phyloP scores from a whole-genome alignment of 2,888 invertebrate genomes.

The Oegoconia quadripuncta region DNA sequence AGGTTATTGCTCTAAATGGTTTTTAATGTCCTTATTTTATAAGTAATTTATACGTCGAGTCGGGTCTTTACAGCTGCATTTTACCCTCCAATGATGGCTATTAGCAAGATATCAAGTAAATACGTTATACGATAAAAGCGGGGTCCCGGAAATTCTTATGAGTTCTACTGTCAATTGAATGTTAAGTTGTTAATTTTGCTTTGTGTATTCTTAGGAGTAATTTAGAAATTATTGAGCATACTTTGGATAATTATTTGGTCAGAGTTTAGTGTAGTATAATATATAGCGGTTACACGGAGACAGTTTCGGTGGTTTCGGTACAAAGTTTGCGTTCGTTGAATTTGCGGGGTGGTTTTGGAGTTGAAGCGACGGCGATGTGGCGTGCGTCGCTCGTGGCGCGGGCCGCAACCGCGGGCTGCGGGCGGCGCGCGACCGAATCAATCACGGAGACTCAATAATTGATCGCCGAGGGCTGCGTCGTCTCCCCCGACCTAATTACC shows the following conservation, averaged over 20 bases:
- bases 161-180: constrained; percentile 29
- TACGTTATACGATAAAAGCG: constrained; percentile 44
- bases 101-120: constrained; percentile 70
- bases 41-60: constrained; percentile 62
- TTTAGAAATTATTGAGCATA: too few relatives aligned
- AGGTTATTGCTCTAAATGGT: constrained; percentile 74
- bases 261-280: too few relatives aligned
- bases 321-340: not conserved
- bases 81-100: constrained; percentile 63
- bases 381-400: constrained; percentile 14
- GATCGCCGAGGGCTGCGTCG: constrained; percentile 51
- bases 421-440: constrained; percentile 50
- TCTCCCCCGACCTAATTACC: constrained; percentile 69
- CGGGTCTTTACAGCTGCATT: constrained; percentile 61
- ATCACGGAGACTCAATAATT: constrained; percentile 70
- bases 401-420: constrained; percentile 18
- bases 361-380: constrained; percentile 32
- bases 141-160: constrained; percentile 52
- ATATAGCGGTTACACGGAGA: constrained; percentile 8
- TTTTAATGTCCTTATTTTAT: constrained; percentile 75
- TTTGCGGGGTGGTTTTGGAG: constrained; percentile 20
- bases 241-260: too few relatives aligned
- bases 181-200: constrained; percentile 31
- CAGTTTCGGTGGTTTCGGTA: constrained; percentile 9
- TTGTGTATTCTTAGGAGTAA: too few relatives aligned